Evolutionary conservation across 1,140 invertebrate species (phyloP).

Genomic region (Antheraea pernyi): DNA sequence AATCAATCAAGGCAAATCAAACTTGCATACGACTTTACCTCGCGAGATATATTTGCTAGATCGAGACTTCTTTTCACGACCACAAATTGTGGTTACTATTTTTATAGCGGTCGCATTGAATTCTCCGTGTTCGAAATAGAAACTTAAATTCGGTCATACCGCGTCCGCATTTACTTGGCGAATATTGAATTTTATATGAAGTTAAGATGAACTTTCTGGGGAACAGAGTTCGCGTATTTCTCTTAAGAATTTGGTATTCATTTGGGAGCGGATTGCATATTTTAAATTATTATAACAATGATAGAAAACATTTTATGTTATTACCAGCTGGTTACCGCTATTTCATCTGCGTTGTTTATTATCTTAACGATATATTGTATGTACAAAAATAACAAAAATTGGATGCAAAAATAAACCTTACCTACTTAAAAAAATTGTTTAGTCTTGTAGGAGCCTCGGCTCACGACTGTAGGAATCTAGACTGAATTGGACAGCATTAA

Average conservation of each 20-base stretch:
- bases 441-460: no score
- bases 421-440: no score
- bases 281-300: neutral
- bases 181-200: slow-evolving; percentile 49
- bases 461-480: no score
- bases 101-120: slow-evolving; percentile 43
- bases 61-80: slow-evolving; percentile 46
- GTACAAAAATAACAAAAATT: no score
- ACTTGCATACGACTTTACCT: slow-evolving; percentile 25
- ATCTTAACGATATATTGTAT: no score
- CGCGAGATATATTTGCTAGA: slow-evolving; percentile 43
- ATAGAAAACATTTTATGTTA: no score
- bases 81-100: slow-evolving; percentile 53
- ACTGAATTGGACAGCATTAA: no score
- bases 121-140: slow-evolving; percentile 21
- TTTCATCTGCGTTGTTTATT: no score
- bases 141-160: slow-evolving; percentile 32
- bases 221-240: slow-evolving; percentile 19
- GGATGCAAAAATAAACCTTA: no score
- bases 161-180: slow-evolving; percentile 13
- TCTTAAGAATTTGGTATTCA: neutral
- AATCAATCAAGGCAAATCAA: no score
- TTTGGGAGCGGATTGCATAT: neutral
- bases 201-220: slow-evolving; percentile 22
- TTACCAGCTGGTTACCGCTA: no score